A percentile compares a stretch with the other conserved stretches of the same genome.
phyloP scores from a whole-genome alignment of 2,888 invertebrate genomes.

The Melanargia galathea region DNA sequence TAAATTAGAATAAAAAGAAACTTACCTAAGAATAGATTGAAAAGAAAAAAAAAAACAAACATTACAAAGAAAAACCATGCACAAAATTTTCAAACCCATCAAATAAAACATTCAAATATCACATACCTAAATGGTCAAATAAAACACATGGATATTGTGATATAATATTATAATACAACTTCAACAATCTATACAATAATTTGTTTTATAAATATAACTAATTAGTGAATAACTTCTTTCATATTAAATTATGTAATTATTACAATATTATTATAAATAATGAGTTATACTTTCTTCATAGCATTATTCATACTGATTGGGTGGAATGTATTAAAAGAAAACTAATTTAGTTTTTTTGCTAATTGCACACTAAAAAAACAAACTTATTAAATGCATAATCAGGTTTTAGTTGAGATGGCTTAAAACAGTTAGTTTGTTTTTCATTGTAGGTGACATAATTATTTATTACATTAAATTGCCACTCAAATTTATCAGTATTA shows the following conservation, averaged over 20 bases:
- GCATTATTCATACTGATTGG: conserved; percentile 29
- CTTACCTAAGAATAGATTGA: not conserved
- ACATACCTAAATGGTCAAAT: too few species aligned
- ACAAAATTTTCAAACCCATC: conserved; percentile 37
- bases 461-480: conserved; percentile 63
- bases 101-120: too few species aligned
- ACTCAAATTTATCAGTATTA: conserved; percentile 46
- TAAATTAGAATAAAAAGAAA: not conserved
- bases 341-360: conserved; percentile 44
- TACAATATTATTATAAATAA: conserved; percentile 39
- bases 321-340: conserved; percentile 45
- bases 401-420: conserved; percentile 37
- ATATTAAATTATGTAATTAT: conserved; percentile 23
- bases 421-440: conserved; percentile 43
- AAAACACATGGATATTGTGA: conserved; percentile 53
- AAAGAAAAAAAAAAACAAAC: not conserved
- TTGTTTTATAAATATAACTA: conserved; percentile 44
- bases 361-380: conserved; percentile 65
- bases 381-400: conserved; percentile 45
- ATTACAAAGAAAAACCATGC: conserved; percentile 30
- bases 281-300: conserved; percentile 34
- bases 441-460: conserved; percentile 46
- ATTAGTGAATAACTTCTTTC: conserved; percentile 30
- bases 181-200: conserved; percentile 68
- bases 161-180: conserved; percentile 65